Conservation (phyloP, 1,140 invertebrate species). For the Rhizoglyphus robini region DNA sequence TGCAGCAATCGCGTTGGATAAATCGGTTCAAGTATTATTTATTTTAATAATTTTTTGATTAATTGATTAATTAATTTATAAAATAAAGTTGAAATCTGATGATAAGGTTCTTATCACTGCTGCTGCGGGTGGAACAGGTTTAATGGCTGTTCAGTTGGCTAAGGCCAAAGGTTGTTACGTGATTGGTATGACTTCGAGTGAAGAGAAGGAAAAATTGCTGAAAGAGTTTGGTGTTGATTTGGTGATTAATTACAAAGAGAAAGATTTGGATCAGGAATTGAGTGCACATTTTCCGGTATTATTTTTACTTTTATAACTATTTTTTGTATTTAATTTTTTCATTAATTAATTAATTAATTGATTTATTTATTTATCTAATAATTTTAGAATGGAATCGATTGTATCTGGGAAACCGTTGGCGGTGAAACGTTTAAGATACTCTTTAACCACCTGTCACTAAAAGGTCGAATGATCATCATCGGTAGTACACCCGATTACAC, state of each 20-base stretch:
- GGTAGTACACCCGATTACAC: constrained; percentile 31
- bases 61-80: no score
- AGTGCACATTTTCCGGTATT: constrained; percentile 7
- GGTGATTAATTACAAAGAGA: constrained; percentile 34
- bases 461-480: constrained; percentile 32
- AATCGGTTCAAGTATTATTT: constrained; percentile 9
- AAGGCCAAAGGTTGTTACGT: constrained; percentile 35
- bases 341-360: no score
- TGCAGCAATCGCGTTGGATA: not conserved
- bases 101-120: constrained; percentile 36
- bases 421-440: constrained; percentile 33
- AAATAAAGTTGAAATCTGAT: no score
- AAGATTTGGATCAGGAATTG: constrained; percentile 25
- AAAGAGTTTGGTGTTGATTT: constrained; percentile 29
- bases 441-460: constrained; percentile 26
- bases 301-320: not conserved
- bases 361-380: no score
- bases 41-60: no score
- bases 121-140: constrained; percentile 34
- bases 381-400: constrained; percentile 20
- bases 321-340: no score
- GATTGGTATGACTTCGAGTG: constrained; percentile 23
- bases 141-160: constrained; percentile 35
- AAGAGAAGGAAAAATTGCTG: not conserved
- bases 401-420: constrained; percentile 26